These are phyloP conservation scores for Ladona fulva DNA, from an alignment of 1,140 invertebrate species.

Conservation along the genomic window DNA sequence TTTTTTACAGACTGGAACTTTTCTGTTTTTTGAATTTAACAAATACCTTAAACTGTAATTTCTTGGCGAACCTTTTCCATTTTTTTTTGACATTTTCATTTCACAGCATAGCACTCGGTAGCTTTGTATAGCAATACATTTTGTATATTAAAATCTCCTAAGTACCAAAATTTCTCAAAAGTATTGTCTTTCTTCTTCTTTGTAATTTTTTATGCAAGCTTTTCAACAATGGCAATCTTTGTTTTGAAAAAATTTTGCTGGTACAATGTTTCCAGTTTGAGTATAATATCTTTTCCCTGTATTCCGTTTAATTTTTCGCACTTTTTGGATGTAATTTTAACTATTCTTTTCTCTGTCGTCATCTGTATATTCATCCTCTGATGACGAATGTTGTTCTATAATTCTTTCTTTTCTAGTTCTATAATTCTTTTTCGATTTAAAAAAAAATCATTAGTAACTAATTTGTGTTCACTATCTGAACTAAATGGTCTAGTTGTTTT, in stretches of 20 bases:
- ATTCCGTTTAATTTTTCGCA: conserved; percentile 19
- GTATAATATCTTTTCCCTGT: conserved; percentile 20
- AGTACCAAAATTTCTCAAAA: too few species aligned
- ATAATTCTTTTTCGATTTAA: conserved; percentile 19
- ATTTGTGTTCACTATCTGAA: conserved; percentile 14
- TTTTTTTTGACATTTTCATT: conserved; percentile 22
- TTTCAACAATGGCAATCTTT: not conserved
- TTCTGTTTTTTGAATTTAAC: conserved; percentile 19
- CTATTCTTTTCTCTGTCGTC: conserved; percentile 21
- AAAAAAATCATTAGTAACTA: conserved; percentile 12
- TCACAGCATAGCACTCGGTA: conserved; percentile 21
- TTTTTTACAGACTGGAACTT: conserved; percentile 24
- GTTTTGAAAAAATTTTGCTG: not conserved
- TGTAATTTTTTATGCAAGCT: conserved; percentile 7
- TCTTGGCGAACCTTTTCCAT: conserved; percentile 20
- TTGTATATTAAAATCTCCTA: too few species aligned
- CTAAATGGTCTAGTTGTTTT: conserved; percentile 15
- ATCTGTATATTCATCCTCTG: conserved; percentile 22
- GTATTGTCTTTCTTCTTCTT: conserved; percentile 21
- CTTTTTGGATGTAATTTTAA: conserved; percentile 23
- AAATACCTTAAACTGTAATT: conserved; percentile 24
- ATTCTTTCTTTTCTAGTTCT: too few species aligned
- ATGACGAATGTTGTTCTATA: conserved; percentile 24
- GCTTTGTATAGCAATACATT: conserved; percentile 22
- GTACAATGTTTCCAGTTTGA: too few species aligned